Base-by-base conservation (phyloP, 2,113 vertebrate genomes). In the Falcunculus frontatus region DNA sequence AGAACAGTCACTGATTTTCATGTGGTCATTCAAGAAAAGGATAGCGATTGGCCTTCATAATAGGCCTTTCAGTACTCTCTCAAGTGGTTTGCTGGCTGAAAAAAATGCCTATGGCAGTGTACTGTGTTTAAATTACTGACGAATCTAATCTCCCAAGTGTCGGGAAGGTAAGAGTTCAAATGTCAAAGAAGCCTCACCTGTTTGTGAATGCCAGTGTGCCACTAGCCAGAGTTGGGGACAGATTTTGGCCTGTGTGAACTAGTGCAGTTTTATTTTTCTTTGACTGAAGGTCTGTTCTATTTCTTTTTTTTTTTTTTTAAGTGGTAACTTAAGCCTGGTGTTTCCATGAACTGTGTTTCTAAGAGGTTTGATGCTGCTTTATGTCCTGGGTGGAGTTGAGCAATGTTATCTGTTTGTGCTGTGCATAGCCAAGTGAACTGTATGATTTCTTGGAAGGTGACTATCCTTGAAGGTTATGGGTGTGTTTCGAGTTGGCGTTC, bases 11-110 rank as follows among this genome's bases (percentile, higher is more conserved):
- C 73, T 12, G 49, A 89, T 97, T 94, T 97, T 96, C 87, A 69
- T 60, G 91, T 89, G 89, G 79, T 82, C 77, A 27, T 96, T 96
- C 95, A 97, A 72, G 83, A 83, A 79, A 94, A 68, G 88, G 72
- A 30, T 92, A 30, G 76, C 37, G 52, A 35, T 87, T 92, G 32
- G 77, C 56, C 89, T 82, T 78, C 74, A 86, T 81, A 94, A 91
- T 89, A 90, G 80, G 87, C 76, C 63, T 74, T 88, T 92, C 65
- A 81, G 39, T 87, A 72, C 42, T 25, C 69, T 90, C 73, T 84
- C 13, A 60, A 78, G 79, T 90, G 83, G 68, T 75, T 94, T 95
- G 41, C 69, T 90, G 76, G 46, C 79, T 78, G 63, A 67, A 82
- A 70, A 82, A 84, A 70, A 47, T 42, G 49, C 30, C 44, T 42